Conservation (phyloP, 1,140 invertebrate genomes). For the Sinella curviseta region DNA sequence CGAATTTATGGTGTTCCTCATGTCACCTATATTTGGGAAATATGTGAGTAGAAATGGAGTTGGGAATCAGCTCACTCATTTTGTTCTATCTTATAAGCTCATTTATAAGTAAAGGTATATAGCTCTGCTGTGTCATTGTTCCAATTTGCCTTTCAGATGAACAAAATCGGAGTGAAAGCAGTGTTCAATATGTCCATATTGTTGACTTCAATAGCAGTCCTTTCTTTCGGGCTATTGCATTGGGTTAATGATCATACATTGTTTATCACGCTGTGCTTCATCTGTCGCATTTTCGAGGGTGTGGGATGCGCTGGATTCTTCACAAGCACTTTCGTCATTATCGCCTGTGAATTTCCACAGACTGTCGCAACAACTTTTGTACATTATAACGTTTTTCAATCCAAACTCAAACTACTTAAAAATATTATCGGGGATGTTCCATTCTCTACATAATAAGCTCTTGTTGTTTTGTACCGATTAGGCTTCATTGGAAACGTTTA, state of each 20-base stretch:
- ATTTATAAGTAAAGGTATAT: background rate
- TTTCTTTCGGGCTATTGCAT: slow-evolving; percentile 61
- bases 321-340: slow-evolving; percentile 63
- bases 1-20: slow-evolving; percentile 79
- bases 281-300: slow-evolving; percentile 62
- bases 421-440: background rate
- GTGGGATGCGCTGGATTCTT: slow-evolving; percentile 62
- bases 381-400: slow-evolving; percentile 42
- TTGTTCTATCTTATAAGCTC: background rate
- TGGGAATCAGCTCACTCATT: background rate
- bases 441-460: background rate
- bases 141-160: slow-evolving; percentile 61
- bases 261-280: slow-evolving; percentile 63
- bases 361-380: slow-evolving; percentile 63
- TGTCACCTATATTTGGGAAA: slow-evolving; percentile 34
- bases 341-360: slow-evolving; percentile 62
- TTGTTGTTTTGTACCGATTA: slow-evolving; percentile 55
- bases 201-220: slow-evolving; percentile 52
- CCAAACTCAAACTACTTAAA: background rate
- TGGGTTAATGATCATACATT: slow-evolving; percentile 55
- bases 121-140: background rate
- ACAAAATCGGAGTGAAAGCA: slow-evolving; percentile 71
- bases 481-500: slow-evolving; percentile 85
- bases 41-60: background rate
- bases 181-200: slow-evolving; percentile 61